Percentiles rank a stretch among this genome's conserved stretches.
phyloP scores from a whole-genome alignment of 35 echinoderm and acorn worm species.

The Nesometra sesokonis region DNA sequence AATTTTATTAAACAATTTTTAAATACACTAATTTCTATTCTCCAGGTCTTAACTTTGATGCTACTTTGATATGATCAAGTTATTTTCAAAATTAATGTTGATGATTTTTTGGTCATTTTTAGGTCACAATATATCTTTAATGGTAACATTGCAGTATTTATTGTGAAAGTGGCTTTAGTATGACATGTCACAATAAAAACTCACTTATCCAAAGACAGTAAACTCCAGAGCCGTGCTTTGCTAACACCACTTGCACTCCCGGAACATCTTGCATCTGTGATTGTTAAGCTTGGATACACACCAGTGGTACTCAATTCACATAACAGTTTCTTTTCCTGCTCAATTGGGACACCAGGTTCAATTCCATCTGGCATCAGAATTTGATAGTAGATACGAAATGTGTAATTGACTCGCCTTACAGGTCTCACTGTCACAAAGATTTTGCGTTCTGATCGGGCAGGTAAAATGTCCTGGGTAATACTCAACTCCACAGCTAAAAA shows the following conservation, averaged over 20 bases:
- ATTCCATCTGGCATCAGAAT: slow-evolving; percentile 42
- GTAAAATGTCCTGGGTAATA: slow-evolving; percentile 40
- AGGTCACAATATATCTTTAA: no score
- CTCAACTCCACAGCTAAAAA: slow-evolving; percentile 61
- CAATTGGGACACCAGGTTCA: slow-evolving; percentile 12
- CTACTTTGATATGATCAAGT: no score
- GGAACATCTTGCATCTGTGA: slow-evolving; percentile 95
- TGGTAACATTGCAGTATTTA: no score
- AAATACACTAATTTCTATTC: no score
- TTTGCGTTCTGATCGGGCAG: slow-evolving; percentile 55
- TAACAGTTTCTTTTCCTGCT: slow-evolving; percentile 22
- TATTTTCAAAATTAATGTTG: no score
- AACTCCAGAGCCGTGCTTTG: slow-evolving; percentile 90
- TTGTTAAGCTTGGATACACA: slow-evolving; percentile 73
- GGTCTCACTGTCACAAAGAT: slow-evolving; percentile 71
- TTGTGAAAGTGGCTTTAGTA: no score
- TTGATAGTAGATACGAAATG: slow-evolving; percentile 64
- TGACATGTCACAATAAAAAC: not conserved
- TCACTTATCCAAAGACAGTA: slow-evolving; percentile 90
- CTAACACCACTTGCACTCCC: slow-evolving; percentile 94
- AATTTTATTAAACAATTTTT: no score
- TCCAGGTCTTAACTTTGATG: no score
- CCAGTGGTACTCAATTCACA: slow-evolving; percentile 58
- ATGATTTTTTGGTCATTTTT: no score
- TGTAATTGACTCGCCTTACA: slow-evolving; percentile 51